Evolutionary conservation across 2,113 vertebrate species (phyloP).

Genomic region (Tupaia chinensis): DNA sequence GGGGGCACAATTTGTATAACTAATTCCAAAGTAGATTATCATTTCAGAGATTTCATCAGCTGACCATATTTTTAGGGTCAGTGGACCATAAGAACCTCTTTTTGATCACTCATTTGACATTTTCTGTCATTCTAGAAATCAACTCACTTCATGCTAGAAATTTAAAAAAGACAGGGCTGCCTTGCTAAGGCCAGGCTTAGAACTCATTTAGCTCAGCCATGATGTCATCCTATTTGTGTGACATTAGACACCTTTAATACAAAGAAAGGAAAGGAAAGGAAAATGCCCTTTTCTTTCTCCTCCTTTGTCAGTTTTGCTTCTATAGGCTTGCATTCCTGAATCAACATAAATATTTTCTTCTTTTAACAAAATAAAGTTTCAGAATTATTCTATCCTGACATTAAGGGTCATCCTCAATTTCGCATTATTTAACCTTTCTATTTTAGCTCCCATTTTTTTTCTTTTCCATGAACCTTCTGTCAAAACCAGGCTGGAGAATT

Average conservation of each 20-base stretch:
- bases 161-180: background rate
- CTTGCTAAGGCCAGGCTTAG: background rate
- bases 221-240: background rate
- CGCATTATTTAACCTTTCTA: background rate
- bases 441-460: background rate
- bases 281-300: background rate
- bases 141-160: background rate
- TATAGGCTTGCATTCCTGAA: background rate
- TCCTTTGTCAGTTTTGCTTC: background rate
- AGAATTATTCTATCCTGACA: background rate
- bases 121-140: background rate
- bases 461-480: background rate
- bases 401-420: background rate
- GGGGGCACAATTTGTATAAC: background rate
- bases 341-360: background rate
- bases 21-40: background rate
- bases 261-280: background rate
- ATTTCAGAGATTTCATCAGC: background rate
- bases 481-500: background rate
- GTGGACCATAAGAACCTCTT: background rate
- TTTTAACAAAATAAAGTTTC: constrained; percentile 25
- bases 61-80: background rate
- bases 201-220: background rate
- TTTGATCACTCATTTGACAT: background rate
- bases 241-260: background rate